Conservation (phyloP, 2,797 vertebrate species). For the Galagoides demidoff region DNA sequence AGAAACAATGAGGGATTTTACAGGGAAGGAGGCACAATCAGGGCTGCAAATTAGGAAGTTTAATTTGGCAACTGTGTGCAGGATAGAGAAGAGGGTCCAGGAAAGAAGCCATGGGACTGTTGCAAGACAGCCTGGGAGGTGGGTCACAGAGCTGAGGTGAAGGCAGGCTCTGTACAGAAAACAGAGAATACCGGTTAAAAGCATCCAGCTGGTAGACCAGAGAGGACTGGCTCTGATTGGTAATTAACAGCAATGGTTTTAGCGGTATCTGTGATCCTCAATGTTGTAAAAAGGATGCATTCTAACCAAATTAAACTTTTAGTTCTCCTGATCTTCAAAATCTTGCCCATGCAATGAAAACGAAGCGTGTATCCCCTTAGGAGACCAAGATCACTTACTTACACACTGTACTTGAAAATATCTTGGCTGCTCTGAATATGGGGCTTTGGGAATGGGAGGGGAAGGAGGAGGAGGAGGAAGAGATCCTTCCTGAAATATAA, state of each 20-base stretch:
- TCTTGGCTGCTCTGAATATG: not conserved
- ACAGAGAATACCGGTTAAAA: not conserved
- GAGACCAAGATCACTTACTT: not conserved
- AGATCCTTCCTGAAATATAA: slow-evolving; percentile 5
- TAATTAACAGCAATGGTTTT: not conserved
- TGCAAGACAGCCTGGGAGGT: not conserved
- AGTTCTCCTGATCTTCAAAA: not conserved
- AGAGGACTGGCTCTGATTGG: not conserved
- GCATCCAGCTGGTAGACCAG: not conserved
- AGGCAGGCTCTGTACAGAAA: not conserved
- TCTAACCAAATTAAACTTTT: not conserved
- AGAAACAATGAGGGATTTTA: not conserved
- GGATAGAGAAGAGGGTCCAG: not conserved
- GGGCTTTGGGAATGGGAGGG: not conserved
- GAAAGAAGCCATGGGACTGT: not conserved
- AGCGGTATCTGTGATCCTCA: not conserved
- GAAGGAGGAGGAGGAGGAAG: not conserved
- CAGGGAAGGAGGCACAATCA: not conserved
- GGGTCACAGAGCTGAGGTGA: not conserved
- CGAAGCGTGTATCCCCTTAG: not conserved
- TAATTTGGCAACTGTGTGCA: not conserved
- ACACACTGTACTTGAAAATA: not conserved
- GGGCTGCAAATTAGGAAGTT: not conserved
- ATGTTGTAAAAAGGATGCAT: not conserved
- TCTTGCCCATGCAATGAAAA: not conserved